Conservation (phyloP, 2,797 vertebrate genomes). For the Microhierax caerulescens region DNA sequence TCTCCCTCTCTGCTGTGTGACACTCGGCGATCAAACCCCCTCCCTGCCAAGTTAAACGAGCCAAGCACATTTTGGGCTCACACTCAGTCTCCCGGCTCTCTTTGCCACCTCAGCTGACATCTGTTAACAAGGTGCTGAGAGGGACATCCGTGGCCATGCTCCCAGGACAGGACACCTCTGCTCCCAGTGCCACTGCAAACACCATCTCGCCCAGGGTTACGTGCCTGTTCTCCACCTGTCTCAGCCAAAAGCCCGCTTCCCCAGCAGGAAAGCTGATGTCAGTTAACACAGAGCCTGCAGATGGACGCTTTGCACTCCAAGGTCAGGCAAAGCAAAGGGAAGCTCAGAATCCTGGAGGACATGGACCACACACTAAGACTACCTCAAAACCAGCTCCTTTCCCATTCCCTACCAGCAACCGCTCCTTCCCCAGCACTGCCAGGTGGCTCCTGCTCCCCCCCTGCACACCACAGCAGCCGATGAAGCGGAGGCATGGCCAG, state of each 20-base stretch:
- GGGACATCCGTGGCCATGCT: background rate
- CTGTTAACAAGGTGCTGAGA: background rate
- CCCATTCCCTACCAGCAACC: accelerated
- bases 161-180: background rate
- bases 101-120: background rate
- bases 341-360: background rate
- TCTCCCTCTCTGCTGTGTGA: background rate
- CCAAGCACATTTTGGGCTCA: background rate
- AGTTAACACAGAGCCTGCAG: background rate
- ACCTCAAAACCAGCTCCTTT: background rate
- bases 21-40: background rate
- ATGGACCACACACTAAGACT: accelerated
- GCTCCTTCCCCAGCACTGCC: accelerated
- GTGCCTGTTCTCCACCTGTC: background rate
- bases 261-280: background rate
- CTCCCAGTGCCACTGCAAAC: background rate
- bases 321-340: background rate
- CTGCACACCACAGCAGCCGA: background rate
- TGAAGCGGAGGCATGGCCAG: background rate
- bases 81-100: accelerated
- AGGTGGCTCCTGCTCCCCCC: background rate
- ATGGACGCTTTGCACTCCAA: background rate
- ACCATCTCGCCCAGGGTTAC: accelerated
- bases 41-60: background rate
- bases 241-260: background rate